phyloP scores from a whole-genome alignment of 1,140 invertebrate species.

The Achroia grisella region DNA sequence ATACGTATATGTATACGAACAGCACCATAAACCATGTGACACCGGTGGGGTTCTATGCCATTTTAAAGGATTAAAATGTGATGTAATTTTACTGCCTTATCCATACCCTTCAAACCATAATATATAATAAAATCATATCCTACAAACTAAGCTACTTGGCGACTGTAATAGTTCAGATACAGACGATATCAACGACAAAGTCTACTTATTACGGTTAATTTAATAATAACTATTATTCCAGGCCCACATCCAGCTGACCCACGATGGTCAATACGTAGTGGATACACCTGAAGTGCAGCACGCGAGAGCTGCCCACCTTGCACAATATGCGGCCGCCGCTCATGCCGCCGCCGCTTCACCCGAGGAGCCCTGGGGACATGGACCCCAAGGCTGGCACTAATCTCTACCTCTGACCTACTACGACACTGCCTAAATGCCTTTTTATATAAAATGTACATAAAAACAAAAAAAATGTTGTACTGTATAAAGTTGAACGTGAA shows the following conservation, averaged over 20 bases:
- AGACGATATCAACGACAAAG: too few relatives aligned
- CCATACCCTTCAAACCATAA: too few relatives aligned
- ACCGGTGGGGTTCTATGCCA: too few relatives aligned
- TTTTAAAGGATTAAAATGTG: too few relatives aligned
- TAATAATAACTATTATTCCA: slow-evolving; percentile 7
- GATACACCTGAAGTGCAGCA: slow-evolving; percentile 71
- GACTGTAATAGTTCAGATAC: too few relatives aligned
- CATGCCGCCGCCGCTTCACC: slow-evolving; percentile 54
- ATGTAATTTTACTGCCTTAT: too few relatives aligned
- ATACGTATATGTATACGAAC: too few relatives aligned
- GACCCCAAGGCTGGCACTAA: slow-evolving; percentile 57
- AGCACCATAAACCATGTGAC: too few relatives aligned
- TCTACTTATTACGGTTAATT: too few relatives aligned
- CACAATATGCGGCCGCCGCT: slow-evolving; percentile 55
- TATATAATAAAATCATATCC: too few relatives aligned
- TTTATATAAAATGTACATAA: slow-evolving; percentile 60
- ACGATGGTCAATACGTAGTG: slow-evolving; percentile 69
- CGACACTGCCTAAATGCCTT: slow-evolving; percentile 48
- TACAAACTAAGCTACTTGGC: too few relatives aligned
- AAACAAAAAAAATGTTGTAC: slow-evolving; percentile 55
- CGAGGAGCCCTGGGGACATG: slow-evolving; percentile 50
- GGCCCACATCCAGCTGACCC: slow-evolving; percentile 67
- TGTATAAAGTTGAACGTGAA: slow-evolving; percentile 59
- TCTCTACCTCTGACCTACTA: slow-evolving; percentile 47
- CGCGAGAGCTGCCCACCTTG: slow-evolving; percentile 58